Evolutionary conservation across 1,140 invertebrate species (phyloP).

Genomic region (Drosophila oshimai): DNA sequence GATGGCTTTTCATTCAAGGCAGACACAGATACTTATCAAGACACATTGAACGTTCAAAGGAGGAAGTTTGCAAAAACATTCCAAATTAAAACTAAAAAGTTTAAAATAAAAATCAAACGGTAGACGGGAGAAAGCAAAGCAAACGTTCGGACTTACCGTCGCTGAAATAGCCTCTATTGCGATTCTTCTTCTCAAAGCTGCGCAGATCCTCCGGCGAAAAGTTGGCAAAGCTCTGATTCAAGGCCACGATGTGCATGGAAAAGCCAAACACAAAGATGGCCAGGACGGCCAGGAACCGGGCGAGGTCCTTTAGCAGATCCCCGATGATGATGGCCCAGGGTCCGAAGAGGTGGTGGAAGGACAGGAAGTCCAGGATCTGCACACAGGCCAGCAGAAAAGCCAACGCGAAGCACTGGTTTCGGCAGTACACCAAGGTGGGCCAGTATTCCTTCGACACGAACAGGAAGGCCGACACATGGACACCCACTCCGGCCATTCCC

Average conservation of each 20-base stretch:
- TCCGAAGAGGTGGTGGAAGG: constrained; percentile 99
- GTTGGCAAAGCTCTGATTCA: constrained; percentile 95
- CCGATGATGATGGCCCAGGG: constrained; percentile 98
- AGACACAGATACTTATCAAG: constrained; percentile 82
- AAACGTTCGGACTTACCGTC: constrained; percentile 87
- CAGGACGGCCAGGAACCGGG: constrained; percentile 97
- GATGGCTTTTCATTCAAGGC: constrained; percentile 67
- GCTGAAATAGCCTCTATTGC: constrained; percentile 85
- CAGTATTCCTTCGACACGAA: constrained; percentile 88
- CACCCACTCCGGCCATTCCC: constrained; percentile 94
- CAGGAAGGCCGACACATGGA: constrained; percentile 92
- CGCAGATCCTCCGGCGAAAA: constrained; percentile 84
- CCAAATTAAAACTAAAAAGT: constrained; percentile 30
- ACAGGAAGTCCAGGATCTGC: constrained; percentile 97
- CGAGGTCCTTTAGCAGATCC: constrained; percentile 95
- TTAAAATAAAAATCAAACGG: constrained; percentile 9
- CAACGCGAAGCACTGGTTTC: constrained; percentile 98
- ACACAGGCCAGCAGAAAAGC: constrained; percentile 97
- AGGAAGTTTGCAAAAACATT: constrained; percentile 67
- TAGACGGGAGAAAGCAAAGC: constrained; percentile 62
- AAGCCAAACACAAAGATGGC: constrained; percentile 99
- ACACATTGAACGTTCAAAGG: constrained; percentile 65
- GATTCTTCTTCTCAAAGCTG: constrained; percentile 83
- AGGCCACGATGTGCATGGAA: constrained; percentile 97
- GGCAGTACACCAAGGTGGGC: constrained; percentile 93